Evolutionary conservation across 2,797 vertebrate species (phyloP), one percentile per base, ranked within the genome.

Genomic region (Tinamus major): DNA sequence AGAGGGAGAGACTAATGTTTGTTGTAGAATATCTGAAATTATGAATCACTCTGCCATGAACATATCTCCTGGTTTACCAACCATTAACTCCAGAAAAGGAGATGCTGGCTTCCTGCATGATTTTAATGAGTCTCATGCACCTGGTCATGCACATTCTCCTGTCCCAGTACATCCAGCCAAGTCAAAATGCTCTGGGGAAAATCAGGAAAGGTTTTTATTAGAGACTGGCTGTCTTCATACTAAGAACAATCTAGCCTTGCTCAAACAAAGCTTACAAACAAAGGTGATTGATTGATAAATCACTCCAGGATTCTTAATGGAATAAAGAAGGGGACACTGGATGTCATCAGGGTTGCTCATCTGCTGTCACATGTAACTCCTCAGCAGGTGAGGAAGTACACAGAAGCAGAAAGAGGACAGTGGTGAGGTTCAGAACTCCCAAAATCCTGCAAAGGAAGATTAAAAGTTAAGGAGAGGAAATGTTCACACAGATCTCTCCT

Each of bases 371-470:
- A 74, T 7, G 39, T 3, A 5, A 63, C 31, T 91, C 51, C 68
- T 80, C 64, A 48, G 71, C 33, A 68, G 33, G n/a, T 90, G 49
- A 83, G 62, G 17, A 33, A 88, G 58, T 70, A 74, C 1, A 0
- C 74, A 58, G 68, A 93, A 72, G 41, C 33, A 85, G 49, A 17
- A 20, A 69, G 23, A 79, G 18, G 64, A 67, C 19, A 1, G 2
- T 56, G 63, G 18, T 55, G 33, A 15, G 68, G 20, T 62, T 44
- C 9, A 93, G 29, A 84, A 56, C 42, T 78, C 84, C 3, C 7
- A 81, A 81, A 96, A 94, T 55, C 16, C 49, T 85, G 62, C 62
- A 83, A 92, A 10, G 21, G 64, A 93, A 92, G 56, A 84, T 48
- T 74, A 90, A 74, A 88, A 7, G 27, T 87, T 71, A 85, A 68